These are phyloP conservation scores for Anthonomus grandis DNA, from an alignment of 1,140 invertebrate genomes.

Conservation along the genomic window DNA sequence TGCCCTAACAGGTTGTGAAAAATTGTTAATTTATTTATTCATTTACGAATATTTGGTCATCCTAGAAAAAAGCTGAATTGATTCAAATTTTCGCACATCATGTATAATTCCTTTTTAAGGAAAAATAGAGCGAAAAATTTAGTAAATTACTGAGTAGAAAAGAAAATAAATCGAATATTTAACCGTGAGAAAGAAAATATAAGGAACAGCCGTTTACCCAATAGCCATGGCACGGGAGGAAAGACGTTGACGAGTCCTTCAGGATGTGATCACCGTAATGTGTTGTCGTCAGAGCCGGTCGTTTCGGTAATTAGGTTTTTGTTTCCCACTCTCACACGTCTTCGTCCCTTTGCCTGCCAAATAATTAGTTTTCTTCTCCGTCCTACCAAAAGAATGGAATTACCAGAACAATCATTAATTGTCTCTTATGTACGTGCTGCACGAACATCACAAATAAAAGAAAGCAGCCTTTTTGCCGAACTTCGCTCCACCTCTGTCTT, in stretches of 20 bases:
- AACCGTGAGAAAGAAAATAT: constrained; percentile 41
- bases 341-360: constrained; percentile 29
- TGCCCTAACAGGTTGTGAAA: no score
- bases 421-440: constrained; percentile 30
- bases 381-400: constrained; percentile 22
- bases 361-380: constrained; percentile 41
- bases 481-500: background rate
- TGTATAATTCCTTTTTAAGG: no score
- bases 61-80: no score
- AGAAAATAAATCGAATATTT: no score
- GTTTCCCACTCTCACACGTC: constrained; percentile 38
- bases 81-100: no score
- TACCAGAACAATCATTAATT: constrained; percentile 29
- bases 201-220: constrained; percentile 38
- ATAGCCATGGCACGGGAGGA: no score
- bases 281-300: constrained; percentile 45
- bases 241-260: constrained; percentile 42
- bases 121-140: no score
- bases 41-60: no score
- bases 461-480: constrained; percentile 6
- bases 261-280: constrained; percentile 45
- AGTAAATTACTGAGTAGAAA: no score
- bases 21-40: no score
- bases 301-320: constrained; percentile 46
- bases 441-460: constrained; percentile 25